Percentiles rank a stretch among this genome's conserved stretches.
These are phyloP conservation scores for Seira musarum DNA, from an alignment of 2,888 invertebrate species.

Conservation along the genomic window DNA sequence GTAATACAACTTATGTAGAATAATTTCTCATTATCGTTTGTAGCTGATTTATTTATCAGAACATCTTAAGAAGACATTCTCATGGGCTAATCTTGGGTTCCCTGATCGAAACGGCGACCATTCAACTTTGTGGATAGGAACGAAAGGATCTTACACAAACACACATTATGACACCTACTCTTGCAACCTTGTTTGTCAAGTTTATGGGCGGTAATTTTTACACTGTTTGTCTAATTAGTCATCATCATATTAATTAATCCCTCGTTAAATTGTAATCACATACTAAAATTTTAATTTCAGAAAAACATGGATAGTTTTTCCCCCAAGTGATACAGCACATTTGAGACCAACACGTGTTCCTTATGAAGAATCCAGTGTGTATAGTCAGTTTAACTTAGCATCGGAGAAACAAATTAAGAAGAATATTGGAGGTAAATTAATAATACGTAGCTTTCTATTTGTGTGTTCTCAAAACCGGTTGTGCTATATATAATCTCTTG, in stretches of 20 bases:
- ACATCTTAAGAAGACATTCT: conserved; percentile 72
- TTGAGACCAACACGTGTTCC: conserved; percentile 89
- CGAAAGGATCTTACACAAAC: conserved; percentile 89
- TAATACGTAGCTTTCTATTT: too few species aligned
- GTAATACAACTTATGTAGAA: neutral
- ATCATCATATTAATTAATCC: too few species aligned
- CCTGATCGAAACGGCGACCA: conserved; percentile 78
- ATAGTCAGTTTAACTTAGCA: conserved; percentile 84
- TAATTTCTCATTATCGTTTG: conserved; percentile 63
- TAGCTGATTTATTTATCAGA: conserved; percentile 67
- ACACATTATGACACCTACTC: conserved; percentile 97
- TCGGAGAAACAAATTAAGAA: conserved; percentile 38
- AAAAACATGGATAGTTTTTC: conserved; percentile 94
- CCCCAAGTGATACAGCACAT: conserved; percentile 80
- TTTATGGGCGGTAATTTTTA: conserved; percentile 86
- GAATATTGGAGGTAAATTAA: conserved; percentile 54
- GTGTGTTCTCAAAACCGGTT: too few species aligned
- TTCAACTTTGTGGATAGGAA: conserved; percentile 91
- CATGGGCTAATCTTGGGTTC: conserved; percentile 83
- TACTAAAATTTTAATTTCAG: too few species aligned
- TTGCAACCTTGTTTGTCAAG: conserved; percentile 91
- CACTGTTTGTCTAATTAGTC: too few species aligned
- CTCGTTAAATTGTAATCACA: neutral
- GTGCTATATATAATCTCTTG: too few species aligned
- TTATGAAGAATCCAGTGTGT: conserved; percentile 97